Evolutionary conservation across 2,888 invertebrate species (phyloP), one percentile per base, ranked within the genome.

Genomic region (Drosophila suboccidentalis): DNA sequence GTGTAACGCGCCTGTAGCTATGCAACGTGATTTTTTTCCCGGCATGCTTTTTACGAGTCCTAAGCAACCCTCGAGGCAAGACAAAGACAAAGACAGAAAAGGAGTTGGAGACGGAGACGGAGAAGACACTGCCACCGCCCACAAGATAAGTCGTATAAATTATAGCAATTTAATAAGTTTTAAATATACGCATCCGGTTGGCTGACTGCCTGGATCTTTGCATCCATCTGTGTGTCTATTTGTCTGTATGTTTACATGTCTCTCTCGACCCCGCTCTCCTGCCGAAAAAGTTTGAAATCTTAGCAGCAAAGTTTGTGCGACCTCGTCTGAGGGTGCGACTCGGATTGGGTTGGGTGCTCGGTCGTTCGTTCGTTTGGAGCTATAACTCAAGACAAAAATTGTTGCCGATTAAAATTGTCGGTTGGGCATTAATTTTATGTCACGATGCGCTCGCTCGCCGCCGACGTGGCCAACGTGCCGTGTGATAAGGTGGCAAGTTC

Each of bases 141-240:
- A 70, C 70, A 71, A 90, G 91, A 91, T 90, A 91, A 90, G 90
- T 86, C 90, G 90, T 91, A 91, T 91, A 91, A 90, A 91, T 91
- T 91, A 91, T 90, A 91, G 90, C 91, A 91, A 91, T 91, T 91
- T 91, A 90, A 91, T 91, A 91, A 91, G 90, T 91, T 91, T 89
- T 83, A 91, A 90, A 91, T 90, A 84, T 82, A 89, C 78, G 89
- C 90, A 90, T 91, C 90, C 90, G 89, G 68, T 68, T 71, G 74
- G 54, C 79, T 72, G 72, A 49, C 64, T 66, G 62, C 50, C 57
- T 61, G 61, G 26, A 32, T 60, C 54, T 58, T 34, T 36, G 17
- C 22, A 22, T 44, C 26, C 50, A 36, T 32, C 39, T 62, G 53
- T 29, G 44, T 67, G 44, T 55, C 34, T 62, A 39, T 26, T 44